Conservation (phyloP, 2,888 invertebrate genomes). For the Lasioglossum oenotherae region DNA sequence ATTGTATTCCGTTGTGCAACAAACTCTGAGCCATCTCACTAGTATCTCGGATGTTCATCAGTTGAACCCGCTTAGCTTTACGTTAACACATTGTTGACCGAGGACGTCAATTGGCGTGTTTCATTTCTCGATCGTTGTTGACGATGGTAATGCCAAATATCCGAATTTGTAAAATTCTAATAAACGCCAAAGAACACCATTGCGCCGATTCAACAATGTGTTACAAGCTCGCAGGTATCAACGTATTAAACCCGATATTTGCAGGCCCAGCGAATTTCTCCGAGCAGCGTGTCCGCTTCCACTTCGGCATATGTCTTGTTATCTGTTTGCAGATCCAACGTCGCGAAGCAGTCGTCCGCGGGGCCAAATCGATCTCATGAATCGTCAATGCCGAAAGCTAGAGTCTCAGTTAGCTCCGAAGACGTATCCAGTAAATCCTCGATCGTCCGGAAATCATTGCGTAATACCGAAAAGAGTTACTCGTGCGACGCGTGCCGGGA, state of each 20-base stretch:
- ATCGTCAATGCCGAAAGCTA: conserved; percentile 8
- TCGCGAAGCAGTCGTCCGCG: conserved; percentile 30
- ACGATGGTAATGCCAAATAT: neutral
- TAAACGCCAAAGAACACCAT: neutral
- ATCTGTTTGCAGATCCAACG: conserved; percentile 61
- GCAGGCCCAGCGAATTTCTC: neutral
- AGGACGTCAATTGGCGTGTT: neutral
- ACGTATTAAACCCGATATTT: neutral
- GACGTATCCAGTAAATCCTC: conserved; percentile 8
- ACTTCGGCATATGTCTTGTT: conserved; percentile 33
- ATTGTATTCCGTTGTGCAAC: neutral
- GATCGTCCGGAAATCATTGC: conserved; percentile 54
- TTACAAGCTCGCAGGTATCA: neutral
- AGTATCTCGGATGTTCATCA: neutral
- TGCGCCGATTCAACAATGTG: neutral
- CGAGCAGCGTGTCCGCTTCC: conserved; percentile 9
- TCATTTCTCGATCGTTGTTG: neutral
- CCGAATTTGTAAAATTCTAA: neutral
- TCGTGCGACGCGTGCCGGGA: conserved; percentile 87
- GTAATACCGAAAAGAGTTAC: conserved; percentile 84
- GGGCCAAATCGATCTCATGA: conserved; percentile 24
- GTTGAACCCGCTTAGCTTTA: neutral
- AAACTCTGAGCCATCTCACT: neutral
- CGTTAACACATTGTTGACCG: neutral
- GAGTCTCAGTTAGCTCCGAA: conserved; percentile 33